Evolutionary conservation across 2,797 vertebrate genomes (phyloP).

Genomic region (Tragelaphus eurycerus): DNA sequence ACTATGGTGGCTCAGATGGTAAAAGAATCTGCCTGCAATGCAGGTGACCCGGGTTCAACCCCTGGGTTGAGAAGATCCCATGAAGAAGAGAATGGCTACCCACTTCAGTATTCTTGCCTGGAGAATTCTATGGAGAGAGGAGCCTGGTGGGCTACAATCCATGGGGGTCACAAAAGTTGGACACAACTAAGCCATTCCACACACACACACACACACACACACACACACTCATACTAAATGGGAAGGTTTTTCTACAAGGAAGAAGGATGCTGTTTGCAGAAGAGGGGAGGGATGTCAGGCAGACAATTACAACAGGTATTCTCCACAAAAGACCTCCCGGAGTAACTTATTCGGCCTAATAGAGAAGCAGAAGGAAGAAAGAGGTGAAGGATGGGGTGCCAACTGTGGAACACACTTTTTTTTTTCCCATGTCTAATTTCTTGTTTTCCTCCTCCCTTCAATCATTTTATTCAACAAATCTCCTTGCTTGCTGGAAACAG

Average conservation of each 20-base stretch:
- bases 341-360: background rate
- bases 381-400: background rate
- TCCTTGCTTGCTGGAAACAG: background rate
- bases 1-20: background rate
- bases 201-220: background rate
- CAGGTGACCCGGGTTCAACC: background rate
- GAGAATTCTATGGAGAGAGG: background rate
- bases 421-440: background rate
- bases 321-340: background rate
- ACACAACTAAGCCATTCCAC: background rate
- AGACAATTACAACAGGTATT: background rate
- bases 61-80: background rate
- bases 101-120: background rate
- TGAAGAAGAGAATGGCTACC: background rate
- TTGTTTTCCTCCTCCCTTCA: background rate
- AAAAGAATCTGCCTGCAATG: background rate
- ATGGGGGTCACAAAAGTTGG: background rate
- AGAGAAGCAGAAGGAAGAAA: background rate
- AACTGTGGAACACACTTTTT: background rate
- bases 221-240: background rate
- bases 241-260: background rate
- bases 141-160: background rate
- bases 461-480: background rate
- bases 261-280: background rate
- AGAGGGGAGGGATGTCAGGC: background rate